Evolutionary conservation across 2,797 vertebrate species (phyloP), one percentile per base, ranked within the genome.

Genomic region (Lophius americanus): DNA sequence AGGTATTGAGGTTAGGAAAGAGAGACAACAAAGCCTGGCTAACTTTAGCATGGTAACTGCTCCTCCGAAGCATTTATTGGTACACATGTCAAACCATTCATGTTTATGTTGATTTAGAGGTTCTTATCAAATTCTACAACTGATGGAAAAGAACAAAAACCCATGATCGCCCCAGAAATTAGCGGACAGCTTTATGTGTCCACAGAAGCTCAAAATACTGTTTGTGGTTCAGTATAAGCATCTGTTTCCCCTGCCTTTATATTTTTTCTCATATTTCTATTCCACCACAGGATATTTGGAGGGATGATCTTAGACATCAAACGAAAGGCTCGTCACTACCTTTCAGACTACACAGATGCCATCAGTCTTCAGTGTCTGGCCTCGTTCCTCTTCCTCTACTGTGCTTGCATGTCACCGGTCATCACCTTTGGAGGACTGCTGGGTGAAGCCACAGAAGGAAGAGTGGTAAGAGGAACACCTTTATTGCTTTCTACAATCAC

Each of bases 401-500:
- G 98, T 89, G 98, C 98, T 70, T 99, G 98, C 89, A 99, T 99
- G 98, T 99, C 98, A 67, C 98, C 98, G 38, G 98, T 99, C 86
- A 99, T 99, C 93, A 99, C 98, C 3, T 99, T 99, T 9, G 98
- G 98, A 83, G 98, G 98, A 73, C 95, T 99, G 52, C 92, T 99
- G 84, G 98, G 98, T 82, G 98, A 99, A 89, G 98, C 97, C 79
- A 99, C 98, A 4, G 98, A 98, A 93, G 97, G 97, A 62, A 95
- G 96, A 61, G 97, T 99, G 95, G 98, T 99, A 95, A 93, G 95
- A 89, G 47, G 32, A n/a, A 23, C 60, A 5, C n/a, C 50, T 50
- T 47, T 2, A 51, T 42, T 10, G 50, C 11, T 49, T 8, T n/a
- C 14, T 44, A 9, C 5, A 0, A 42, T 44, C 49, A 4, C 12